Evolutionary conservation across 2,113 vertebrate species (phyloP), one percentile per base, ranked within the genome.

Genomic region (Hipposideros armiger): DNA sequence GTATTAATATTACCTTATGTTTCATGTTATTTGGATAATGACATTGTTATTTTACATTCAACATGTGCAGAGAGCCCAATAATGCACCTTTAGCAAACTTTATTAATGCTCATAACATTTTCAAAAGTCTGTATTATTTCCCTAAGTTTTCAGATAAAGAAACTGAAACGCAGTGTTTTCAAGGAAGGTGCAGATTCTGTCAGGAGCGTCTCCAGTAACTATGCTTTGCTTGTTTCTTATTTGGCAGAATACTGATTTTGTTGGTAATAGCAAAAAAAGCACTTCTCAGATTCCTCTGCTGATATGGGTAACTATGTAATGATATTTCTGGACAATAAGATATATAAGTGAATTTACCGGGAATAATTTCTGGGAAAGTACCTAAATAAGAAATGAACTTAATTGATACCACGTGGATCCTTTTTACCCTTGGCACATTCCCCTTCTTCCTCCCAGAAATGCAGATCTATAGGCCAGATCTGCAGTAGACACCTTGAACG

Each of bases 261-360:
- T 86, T 86, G 52, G 9, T 67, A n/a, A 77, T 74, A 69, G 73
- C 69, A 87, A 91, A 73, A 90, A 94, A 94, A 30, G 16, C 52
- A 77, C 40, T 83, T 83, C 78, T 69, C 86, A 73, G 52, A 73
- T 20, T 85, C 42, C 9, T 90, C 50, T 89, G 16, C n/a, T 93
- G 66, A 77, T 73, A 94, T 5, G 3, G 15, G 17, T 45, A 73
- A 17, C 7, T 36, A 54, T 9, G 10, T 20, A 76, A 50, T 83
- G 45, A 77, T 47, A 85, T 90, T 93, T 95, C 93, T 91, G 30
- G 50, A 83, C 36, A 24, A 67, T 78, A 78, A 92, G 70, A 80
- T 52, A 80, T 52, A 42, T 26, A 88, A 62, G 30, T 70, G 30
- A 64, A 54, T 91, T 80, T 87, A 47, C 20, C 77, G 8, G 36